Percentiles rank a stretch among this genome's conserved stretches.
Evolutionary conservation across 2,113 vertebrate genomes (phyloP).

Genomic region (Antidorcas marsupialis): DNA sequence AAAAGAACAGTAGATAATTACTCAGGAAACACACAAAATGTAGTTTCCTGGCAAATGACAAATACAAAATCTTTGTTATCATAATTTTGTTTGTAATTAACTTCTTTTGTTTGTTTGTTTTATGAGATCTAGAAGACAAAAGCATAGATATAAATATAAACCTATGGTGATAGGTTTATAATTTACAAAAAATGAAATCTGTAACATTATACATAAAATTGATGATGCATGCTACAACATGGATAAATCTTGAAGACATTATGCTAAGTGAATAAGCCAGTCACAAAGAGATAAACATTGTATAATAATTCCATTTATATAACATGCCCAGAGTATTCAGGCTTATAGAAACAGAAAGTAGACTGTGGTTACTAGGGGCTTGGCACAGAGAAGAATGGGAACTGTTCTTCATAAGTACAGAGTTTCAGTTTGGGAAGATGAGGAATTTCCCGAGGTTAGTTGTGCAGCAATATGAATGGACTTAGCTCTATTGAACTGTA

Average conservation of each 20-base stretch:
- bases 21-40: neutral
- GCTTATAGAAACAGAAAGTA: neutral
- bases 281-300: neutral
- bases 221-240: neutral
- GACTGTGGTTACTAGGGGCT: neutral
- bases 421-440: neutral
- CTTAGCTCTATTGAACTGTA: neutral
- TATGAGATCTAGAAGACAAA: neutral
- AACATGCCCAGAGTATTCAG: neutral
- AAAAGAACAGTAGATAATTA: neutral
- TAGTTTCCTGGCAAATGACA: neutral
- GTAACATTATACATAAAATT: neutral
- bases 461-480: neutral
- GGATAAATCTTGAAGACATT: neutral
- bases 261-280: neutral
- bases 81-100: neutral
- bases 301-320: neutral
- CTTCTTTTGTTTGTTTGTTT: neutral
- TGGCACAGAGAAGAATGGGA: too few relatives aligned
- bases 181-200: neutral
- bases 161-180: neutral
- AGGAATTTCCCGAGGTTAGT: neutral
- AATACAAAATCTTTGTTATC: neutral
- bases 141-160: neutral
- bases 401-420: neutral